A percentile compares a stretch with the other conserved stretches of the same genome.
Conservation (phyloP, 2,797 vertebrate species). For the Steatocranus sp. region DNA sequence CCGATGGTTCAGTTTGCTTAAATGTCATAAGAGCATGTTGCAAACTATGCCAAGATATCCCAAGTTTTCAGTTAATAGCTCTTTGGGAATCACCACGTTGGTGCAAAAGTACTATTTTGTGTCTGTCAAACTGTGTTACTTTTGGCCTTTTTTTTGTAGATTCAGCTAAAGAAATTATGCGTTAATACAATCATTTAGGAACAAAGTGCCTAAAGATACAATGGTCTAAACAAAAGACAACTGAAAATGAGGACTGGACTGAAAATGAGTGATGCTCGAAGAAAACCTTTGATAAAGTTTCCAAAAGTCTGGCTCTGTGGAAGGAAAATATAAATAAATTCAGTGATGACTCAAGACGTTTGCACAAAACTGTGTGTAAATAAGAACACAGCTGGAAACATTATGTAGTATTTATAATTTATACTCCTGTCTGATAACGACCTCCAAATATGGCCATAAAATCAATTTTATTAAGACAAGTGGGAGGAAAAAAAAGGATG, state of each 20-base stretch:
- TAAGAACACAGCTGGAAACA: neutral
- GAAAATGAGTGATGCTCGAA: neutral
- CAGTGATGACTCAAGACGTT: neutral
- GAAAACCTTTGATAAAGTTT: neutral
- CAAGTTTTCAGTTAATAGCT: neutral
- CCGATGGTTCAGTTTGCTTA: neutral
- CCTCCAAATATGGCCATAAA: neutral
- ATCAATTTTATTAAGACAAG: neutral
- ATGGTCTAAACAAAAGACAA: neutral
- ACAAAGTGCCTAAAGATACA: neutral
- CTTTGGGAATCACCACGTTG: neutral
- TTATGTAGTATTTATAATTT: neutral
- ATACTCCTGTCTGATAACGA: neutral
- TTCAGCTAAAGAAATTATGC: neutral
- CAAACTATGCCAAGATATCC: neutral
- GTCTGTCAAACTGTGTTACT: neutral
- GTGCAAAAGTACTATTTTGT: neutral
- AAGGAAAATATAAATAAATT: neutral
- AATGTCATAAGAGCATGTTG: neutral
- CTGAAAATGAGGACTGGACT: neutral
- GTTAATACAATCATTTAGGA: neutral
- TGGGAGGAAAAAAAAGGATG: neutral
- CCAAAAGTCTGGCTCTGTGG: accelerated
- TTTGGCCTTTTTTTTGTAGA: neutral
- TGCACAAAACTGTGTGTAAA: neutral